Conservation (phyloP, 2,888 invertebrate genomes). For the Isotomurus palustris region DNA sequence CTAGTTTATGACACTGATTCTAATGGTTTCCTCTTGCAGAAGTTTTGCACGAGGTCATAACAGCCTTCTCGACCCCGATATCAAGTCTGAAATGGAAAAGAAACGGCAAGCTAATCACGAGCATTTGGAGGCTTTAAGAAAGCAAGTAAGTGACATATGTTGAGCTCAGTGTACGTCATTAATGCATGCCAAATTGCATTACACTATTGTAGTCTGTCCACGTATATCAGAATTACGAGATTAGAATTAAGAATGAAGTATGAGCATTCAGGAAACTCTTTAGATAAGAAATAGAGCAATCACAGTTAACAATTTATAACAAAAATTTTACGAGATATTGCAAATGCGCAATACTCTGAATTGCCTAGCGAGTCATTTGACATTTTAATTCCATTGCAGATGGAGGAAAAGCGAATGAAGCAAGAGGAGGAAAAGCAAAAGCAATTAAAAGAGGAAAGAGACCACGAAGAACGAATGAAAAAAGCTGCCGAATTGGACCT, state of each 20-base stretch:
- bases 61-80: conserved; percentile 71
- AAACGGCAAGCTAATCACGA: conserved; percentile 77
- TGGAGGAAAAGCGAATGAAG: conserved; percentile 73
- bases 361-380: conserved; percentile 45
- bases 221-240: no score
- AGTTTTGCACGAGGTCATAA: conserved; percentile 81
- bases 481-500: conserved; percentile 68
- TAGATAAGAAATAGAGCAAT: no score
- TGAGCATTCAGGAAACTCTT: no score
- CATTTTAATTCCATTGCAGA: conserved; percentile 51
- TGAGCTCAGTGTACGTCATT: no score
- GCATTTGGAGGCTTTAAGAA: conserved; percentile 77
- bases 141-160: conserved; percentile 52
- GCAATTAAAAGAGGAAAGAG: conserved; percentile 68
- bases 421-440: conserved; percentile 71
- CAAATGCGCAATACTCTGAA: background rate
- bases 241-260: no score
- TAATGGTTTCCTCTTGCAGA: conserved; percentile 48
- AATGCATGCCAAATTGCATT: no score
- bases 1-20: background rate
- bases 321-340: no score
- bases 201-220: no score
- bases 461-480: conserved; percentile 72
- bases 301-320: no score
- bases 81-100: conserved; percentile 73